phyloP scores from a whole-genome alignment of 2,113 vertebrate genomes.

The Hippoglossus stenolepis region DNA sequence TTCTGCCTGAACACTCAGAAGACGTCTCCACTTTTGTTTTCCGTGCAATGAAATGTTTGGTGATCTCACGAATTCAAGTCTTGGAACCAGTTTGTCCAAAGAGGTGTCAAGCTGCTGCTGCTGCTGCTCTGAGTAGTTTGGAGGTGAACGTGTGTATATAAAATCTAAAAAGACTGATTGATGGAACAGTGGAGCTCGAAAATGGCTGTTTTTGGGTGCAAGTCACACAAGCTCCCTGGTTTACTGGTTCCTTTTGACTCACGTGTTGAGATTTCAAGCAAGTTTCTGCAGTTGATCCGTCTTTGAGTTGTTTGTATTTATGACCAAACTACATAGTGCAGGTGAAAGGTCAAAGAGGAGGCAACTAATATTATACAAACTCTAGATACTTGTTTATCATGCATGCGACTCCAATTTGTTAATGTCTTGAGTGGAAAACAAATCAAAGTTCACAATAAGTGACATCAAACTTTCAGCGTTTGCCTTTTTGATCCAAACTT shows the following conservation, averaged over 20 bases:
- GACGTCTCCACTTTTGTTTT: neutral
- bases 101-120: constrained; percentile 27
- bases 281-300: constrained; percentile 3
- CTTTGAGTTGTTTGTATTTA: constrained; percentile 17
- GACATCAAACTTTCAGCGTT: no score
- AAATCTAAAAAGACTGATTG: constrained; percentile 4
- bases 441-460: no score
- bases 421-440: no score
- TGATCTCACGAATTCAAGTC: no score
- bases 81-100: constrained; percentile 32
- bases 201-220: neutral
- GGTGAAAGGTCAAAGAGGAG: constrained; percentile 18
- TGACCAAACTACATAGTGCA: constrained; percentile 21
- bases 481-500: no score
- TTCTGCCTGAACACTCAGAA: neutral
- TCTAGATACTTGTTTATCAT: constrained; percentile 63
- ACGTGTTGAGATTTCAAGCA: constrained; percentile 30
- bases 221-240: neutral
- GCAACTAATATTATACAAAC: constrained; percentile 42
- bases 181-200: constrained; percentile 12
- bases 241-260: constrained; percentile 21
- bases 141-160: constrained; percentile 25
- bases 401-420: constrained; percentile 67
- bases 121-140: constrained; percentile 33
- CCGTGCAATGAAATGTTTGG: no score